A percentile compares a stretch with the other conserved stretches of the same genome.
phyloP scores from a whole-genome alignment of 1,140 invertebrate species.

The Ruditapes philippinarum region DNA sequence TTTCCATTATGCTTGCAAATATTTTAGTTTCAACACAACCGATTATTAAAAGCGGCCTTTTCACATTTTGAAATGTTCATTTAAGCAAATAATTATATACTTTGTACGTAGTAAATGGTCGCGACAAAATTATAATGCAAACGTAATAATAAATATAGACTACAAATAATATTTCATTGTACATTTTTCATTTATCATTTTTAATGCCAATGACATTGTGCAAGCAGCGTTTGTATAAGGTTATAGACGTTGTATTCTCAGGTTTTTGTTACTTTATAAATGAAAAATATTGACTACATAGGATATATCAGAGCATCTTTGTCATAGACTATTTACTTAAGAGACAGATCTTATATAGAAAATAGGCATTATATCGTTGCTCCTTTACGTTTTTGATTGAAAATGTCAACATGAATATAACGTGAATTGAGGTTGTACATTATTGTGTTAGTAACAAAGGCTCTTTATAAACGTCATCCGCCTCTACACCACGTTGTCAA shows the following conservation, averaged over 20 bases:
- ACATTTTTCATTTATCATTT: too few relatives aligned
- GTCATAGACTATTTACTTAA: neutral
- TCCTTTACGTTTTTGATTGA: neutral
- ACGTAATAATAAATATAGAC: neutral
- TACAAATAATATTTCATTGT: neutral
- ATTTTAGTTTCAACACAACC: too few relatives aligned
- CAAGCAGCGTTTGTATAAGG: too few relatives aligned
- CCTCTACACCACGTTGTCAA: neutral
- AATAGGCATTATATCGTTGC: neutral
- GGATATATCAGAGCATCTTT: neutral
- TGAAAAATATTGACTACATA: neutral
- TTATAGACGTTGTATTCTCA: too few relatives aligned
- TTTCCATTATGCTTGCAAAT: too few relatives aligned
- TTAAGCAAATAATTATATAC: too few relatives aligned
- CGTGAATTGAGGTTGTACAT: too few relatives aligned
- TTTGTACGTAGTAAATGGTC: too few relatives aligned
- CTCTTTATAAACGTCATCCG: neutral
- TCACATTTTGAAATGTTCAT: too few relatives aligned
- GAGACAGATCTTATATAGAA: neutral
- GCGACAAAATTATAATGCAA: too few relatives aligned
- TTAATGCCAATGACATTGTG: neutral
- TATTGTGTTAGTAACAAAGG: neutral
- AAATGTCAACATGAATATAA: constrained; percentile 1
- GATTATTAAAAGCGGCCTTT: too few relatives aligned
- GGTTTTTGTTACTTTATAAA: neutral